These are phyloP conservation scores for Nephrocerus scutellatus DNA, from an alignment of 2,888 invertebrate species.

Conservation along the genomic window DNA sequence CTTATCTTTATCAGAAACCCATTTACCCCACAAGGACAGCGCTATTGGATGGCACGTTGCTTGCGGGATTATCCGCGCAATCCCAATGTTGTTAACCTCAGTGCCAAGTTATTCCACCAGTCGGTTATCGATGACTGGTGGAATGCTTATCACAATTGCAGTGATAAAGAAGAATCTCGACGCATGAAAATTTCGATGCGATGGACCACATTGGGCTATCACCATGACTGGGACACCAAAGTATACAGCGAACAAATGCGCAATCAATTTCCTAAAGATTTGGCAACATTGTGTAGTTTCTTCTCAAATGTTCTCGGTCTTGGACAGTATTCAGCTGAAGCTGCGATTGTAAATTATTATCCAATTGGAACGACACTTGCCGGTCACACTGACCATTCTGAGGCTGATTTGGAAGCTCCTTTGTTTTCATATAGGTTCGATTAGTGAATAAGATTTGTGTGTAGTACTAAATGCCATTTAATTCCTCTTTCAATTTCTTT, in stretches of 20 bases:
- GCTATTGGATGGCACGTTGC: slow-evolving; percentile 76
- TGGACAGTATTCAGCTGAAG: slow-evolving; percentile 67
- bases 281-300: slow-evolving; percentile 57
- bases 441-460: slow-evolving; percentile 1
- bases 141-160: slow-evolving; percentile 46
- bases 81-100: slow-evolving; percentile 51
- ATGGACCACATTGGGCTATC: slow-evolving; percentile 96
- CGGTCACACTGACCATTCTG: slow-evolving; percentile 93
- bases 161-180: slow-evolving; percentile 25
- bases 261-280: slow-evolving; percentile 66
- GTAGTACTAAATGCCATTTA: neutral
- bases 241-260: slow-evolving; percentile 65
- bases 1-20: slow-evolving; percentile 76
- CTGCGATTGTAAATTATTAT: slow-evolving; percentile 95
- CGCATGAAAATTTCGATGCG: slow-evolving; percentile 54
- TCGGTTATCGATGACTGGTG: slow-evolving; percentile 56
- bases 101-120: slow-evolving; percentile 28
- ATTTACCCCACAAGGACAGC: slow-evolving; percentile 68
- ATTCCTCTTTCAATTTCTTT: slow-evolving; percentile 5
- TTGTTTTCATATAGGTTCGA: slow-evolving; percentile 79
- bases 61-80: slow-evolving; percentile 67
- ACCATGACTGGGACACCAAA: slow-evolving; percentile 97
- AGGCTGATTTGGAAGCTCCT: slow-evolving; percentile 76
- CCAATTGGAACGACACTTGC: slow-evolving; percentile 86
- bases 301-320: slow-evolving; percentile 58